These are phyloP conservation scores for Brachycybe producta DNA, from an alignment of 2,888 invertebrate genomes.

Conservation along the genomic window DNA sequence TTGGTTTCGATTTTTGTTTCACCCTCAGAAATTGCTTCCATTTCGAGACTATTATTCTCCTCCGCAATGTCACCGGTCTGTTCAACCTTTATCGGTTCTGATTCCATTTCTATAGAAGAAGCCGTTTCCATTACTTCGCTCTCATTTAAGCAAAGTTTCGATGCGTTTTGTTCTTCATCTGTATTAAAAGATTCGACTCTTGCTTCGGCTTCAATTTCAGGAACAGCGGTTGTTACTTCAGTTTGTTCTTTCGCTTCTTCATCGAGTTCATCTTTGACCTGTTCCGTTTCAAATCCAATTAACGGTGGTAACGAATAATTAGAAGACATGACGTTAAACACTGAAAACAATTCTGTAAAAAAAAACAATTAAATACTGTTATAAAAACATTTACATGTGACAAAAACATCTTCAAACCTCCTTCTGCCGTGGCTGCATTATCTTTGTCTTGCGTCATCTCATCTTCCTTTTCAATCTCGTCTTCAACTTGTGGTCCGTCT, in stretches of 20 bases:
- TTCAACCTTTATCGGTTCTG: not conserved
- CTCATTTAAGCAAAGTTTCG: not conserved
- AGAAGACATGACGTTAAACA: conserved; percentile 4
- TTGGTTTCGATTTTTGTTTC: too few species aligned
- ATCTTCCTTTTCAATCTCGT: not conserved
- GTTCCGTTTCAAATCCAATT: not conserved
- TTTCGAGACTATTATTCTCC: too few species aligned
- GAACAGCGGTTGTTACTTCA: not conserved
- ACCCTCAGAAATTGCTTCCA: too few species aligned
- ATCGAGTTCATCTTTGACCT: not conserved
- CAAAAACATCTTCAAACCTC: too few species aligned
- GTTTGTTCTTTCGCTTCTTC: not conserved
- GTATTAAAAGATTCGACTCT: not conserved
- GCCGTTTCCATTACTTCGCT: not conserved
- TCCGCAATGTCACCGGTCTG: not conserved
- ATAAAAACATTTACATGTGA: not conserved
- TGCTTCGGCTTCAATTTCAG: not conserved
- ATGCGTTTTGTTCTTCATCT: not conserved
- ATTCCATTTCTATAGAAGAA: too few species aligned
- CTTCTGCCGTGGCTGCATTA: not conserved
- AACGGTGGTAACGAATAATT: conserved; percentile 3
- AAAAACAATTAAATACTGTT: not conserved
- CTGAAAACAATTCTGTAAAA: not conserved
- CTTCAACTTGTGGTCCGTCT: not conserved
- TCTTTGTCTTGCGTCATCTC: conserved; percentile 1